Conservation (phyloP, 1,140 invertebrate genomes). For the Magallana gigas region DNA sequence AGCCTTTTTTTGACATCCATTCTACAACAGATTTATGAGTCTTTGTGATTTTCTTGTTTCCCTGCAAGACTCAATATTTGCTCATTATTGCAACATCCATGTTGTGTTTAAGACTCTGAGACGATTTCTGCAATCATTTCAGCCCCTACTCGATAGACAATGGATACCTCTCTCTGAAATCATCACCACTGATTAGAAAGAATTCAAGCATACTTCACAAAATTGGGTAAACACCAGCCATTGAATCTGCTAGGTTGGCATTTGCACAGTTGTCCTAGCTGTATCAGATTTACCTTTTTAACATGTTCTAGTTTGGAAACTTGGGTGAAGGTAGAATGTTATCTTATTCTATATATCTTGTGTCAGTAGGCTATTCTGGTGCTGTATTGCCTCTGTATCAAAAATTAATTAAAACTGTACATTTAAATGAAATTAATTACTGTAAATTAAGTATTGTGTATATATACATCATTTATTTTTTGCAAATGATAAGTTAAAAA, state of each 20-base stretch:
- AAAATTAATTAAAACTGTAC: too few relatives aligned
- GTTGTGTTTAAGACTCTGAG: neutral
- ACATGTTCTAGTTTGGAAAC: too few relatives aligned
- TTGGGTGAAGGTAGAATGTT: too few relatives aligned
- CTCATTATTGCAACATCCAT: constrained; percentile 9
- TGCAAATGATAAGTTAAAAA: too few relatives aligned
- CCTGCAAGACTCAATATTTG: constrained; percentile 9
- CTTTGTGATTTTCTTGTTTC: neutral
- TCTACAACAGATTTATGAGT: neutral
- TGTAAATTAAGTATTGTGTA: too few relatives aligned
- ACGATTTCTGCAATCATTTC: neutral
- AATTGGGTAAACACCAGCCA: constrained; percentile 6
- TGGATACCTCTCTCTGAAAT: neutral
- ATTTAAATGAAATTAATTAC: too few relatives aligned
- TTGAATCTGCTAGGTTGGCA: neutral
- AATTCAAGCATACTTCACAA: neutral
- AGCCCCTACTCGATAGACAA: neutral
- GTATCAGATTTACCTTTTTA: neutral
- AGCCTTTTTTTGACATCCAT: neutral
- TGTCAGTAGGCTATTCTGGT: too few relatives aligned
- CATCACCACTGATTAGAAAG: neutral
- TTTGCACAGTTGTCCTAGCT: constrained; percentile 6
- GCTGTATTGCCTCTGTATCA: too few relatives aligned
- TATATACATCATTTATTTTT: too few relatives aligned
- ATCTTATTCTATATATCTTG: too few relatives aligned